phyloP scores from a whole-genome alignment of 1,140 invertebrate genomes.

The Antheraea pernyi region DNA sequence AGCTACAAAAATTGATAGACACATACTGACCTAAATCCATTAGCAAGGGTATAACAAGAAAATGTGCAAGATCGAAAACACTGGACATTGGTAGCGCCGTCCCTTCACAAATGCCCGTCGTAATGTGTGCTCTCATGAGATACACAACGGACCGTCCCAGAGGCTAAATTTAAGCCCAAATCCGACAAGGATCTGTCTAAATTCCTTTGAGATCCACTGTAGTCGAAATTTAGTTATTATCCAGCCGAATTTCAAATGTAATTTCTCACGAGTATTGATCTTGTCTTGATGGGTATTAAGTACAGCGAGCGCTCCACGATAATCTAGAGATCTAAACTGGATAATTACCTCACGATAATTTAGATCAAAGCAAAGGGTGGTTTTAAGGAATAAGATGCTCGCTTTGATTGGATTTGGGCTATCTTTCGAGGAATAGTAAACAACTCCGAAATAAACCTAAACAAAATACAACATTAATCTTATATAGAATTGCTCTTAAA shows the following conservation, averaged over 20 bases:
- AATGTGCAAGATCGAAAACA: background rate
- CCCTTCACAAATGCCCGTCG: background rate
- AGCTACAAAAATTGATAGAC: no score
- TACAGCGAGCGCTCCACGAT: background rate
- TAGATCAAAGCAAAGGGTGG: background rate
- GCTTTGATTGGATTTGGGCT: no score
- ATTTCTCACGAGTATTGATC: constrained; percentile 4
- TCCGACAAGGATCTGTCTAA: background rate
- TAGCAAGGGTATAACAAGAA: background rate
- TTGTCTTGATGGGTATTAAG: background rate
- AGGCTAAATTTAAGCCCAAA: background rate
- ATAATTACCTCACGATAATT: background rate
- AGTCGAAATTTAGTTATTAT: constrained; percentile 1
- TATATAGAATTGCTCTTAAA: no score
- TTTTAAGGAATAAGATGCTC: no score
- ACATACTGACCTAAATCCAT: background rate
- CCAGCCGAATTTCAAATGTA: background rate
- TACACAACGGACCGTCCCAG: background rate
- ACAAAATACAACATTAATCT: no score
- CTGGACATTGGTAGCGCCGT: background rate
- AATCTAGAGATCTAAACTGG: background rate
- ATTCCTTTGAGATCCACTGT: background rate
- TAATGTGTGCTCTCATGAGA: background rate
- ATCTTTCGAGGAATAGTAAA: no score
- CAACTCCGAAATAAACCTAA: no score